Evolutionary conservation across 2,888 invertebrate genomes (phyloP), one percentile per base, ranked within the genome.

Genomic region (Tetanocera ferruginea): DNA sequence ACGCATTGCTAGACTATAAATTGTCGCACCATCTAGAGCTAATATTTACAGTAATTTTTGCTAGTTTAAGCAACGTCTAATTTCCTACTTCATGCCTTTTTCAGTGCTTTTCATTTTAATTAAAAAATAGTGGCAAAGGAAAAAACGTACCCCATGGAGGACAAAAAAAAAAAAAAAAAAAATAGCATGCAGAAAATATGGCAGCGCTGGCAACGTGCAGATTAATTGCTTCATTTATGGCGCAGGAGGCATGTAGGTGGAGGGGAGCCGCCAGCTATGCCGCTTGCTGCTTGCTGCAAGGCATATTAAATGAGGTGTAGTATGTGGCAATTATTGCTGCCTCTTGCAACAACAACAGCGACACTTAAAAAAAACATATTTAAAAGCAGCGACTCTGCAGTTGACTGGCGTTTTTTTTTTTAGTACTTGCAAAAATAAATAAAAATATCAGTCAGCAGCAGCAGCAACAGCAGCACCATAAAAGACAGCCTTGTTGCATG

Each of bases 281-380:
- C 8, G 66, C n/a, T 25, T 49, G 66, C 11, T 28, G 23, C 75
- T 25, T 55, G 67, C 75, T 52, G 75, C 55, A 55, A 28, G 67
- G 52, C 66, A 75, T 52, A 75, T 75, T 75, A 75, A 75, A 75
- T 75, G 75, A 75, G 75, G 66, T 75, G 66, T 75, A 37, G 75
- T 25, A 75, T 62, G 52, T 25, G 55, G 66, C 66, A 75, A 75
- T 75, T 75, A 75, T 62, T 73, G n/a, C 73, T 37, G 73, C 37
- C 73, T 60, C 5, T 51, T 52, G 49, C 37, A 28, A 49, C 49
- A 43, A 25, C 37, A 43, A 57, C 49, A 43, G 17, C 3, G 1
- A 52, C 37, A n/a, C n/a, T n/a, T n/a, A 72, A 57, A 19, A 25
- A 31, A 9, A 67, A 49, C 52, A 52, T 19, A 8, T n/a, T 23